Conservation (phyloP, 2,797 vertebrate species). For the Danio jaintianensis region DNA sequence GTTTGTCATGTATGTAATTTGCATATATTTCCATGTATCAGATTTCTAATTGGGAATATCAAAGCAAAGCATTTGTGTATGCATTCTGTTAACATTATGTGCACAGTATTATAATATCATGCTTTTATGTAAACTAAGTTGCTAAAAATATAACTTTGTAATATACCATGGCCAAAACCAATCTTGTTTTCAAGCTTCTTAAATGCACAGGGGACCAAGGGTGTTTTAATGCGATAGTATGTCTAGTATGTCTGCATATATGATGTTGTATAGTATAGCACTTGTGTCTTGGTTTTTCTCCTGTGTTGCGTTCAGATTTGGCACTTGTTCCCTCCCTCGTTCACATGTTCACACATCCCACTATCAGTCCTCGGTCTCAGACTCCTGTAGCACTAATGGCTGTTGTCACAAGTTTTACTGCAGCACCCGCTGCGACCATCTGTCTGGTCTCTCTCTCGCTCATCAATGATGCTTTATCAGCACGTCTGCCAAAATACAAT, state of each 20-base stretch:
- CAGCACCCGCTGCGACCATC: constrained; percentile 47
- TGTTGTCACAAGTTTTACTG: constrained; percentile 44
- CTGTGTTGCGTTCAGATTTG: constrained; percentile 3
- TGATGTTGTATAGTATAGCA: constrained; percentile 10
- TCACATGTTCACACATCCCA: constrained; percentile 46
- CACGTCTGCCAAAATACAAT: constrained; percentile 40
- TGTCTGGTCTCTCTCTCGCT: constrained; percentile 44
- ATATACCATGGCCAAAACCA: too few relatives aligned
- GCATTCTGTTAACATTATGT: too few relatives aligned
- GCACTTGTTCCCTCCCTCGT: constrained; percentile 17
- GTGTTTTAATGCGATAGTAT: neutral
- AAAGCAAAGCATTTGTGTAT: too few relatives aligned
- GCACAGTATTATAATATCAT: too few relatives aligned
- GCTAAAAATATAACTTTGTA: too few relatives aligned
- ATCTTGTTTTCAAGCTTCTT: neutral
- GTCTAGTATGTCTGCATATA: neutral
- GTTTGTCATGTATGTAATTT: too few relatives aligned
- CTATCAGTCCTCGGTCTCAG: constrained; percentile 34
- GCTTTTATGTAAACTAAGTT: too few relatives aligned
- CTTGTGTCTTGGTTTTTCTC: constrained; percentile 25
- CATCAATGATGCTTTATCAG: constrained; percentile 45
- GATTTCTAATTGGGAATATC: too few relatives aligned
- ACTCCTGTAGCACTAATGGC: constrained; percentile 45
- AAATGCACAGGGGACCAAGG: neutral
- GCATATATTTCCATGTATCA: too few relatives aligned